Base-by-base conservation (phyloP, 2,113 vertebrate genomes). In the Cavia aperea region DNA sequence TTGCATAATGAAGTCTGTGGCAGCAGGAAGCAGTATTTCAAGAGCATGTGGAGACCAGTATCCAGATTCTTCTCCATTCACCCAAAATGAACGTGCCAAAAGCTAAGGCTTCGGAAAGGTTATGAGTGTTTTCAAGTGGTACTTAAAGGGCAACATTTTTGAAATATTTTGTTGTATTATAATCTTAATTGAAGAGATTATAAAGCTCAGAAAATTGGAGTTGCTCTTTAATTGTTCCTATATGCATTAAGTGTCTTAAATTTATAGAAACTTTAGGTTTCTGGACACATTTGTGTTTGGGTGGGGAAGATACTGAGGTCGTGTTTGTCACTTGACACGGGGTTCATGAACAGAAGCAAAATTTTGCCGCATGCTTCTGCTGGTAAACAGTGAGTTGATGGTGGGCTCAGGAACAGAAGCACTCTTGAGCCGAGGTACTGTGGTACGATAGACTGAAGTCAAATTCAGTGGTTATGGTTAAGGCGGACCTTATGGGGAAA, bases 171-270 rank as follows among this genome's bases (percentile, higher is more conserved):
- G 60, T 92, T 39, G 43, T 85, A 92, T 66, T 93, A 88, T 31
- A 96, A 94, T 94, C 23, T 92, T 93, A 91, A 56, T 88, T 70
- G 96, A 96, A 95, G 49, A 89, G 91, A 89, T 81, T 95, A 94
- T 95, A 86, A 96, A 95, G 78, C 83, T 92, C 58, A 92, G 81
- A 96, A 97, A 97, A 97, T 88, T 86, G 91, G 75, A 54, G 70
- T 95, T 91, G 95, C 86, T 56, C 58, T 93, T 90, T 95, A 89
- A 91, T 78, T 94, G 26, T 90, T 95, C 62, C 77, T 62, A 96
- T 96, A 97, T 93, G 96, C 96, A 97, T 39, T 91, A 95, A 83
- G 83, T 90, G 24, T 95, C 94, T 97, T 95, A 96, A 96, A 97
- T 96, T 85, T 96, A 95, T 84, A 94, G 16, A 97, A 91, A 95